phyloP scores from a whole-genome alignment of 2,888 invertebrate species.

The Azorinus chamasolen region DNA sequence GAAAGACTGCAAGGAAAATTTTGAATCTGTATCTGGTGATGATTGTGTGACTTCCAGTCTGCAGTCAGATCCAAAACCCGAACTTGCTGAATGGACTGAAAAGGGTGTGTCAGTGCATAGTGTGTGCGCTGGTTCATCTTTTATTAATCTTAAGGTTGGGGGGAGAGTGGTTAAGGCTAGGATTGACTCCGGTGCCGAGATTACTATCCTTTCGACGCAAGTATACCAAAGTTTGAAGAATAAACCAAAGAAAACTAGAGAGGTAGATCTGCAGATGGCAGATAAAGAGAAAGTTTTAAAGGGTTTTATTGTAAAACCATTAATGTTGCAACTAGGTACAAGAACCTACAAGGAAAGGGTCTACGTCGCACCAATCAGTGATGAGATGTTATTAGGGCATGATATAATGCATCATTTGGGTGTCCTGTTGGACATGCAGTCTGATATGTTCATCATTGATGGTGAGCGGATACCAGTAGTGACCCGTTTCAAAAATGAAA shows the following conservation, averaged over 20 bases:
- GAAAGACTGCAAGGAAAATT: not conserved
- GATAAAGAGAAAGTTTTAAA: constrained; percentile 15
- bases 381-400: constrained; percentile 41
- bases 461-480: constrained; percentile 11
- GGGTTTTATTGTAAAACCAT: constrained; percentile 16
- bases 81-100: too few relatives aligned
- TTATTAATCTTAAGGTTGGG: constrained; percentile 10
- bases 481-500: constrained; percentile 8
- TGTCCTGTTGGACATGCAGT: constrained; percentile 4
- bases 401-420: constrained; percentile 26
- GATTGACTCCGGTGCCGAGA: constrained; percentile 34
- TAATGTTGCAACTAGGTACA: constrained; percentile 3
- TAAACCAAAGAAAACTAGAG: constrained; percentile 11
- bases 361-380: constrained; percentile 28
- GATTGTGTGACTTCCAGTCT: too few relatives aligned
- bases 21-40: not conserved
- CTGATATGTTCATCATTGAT: constrained; percentile 4
- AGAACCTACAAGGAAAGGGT: constrained; percentile 16
- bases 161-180: constrained; percentile 19
- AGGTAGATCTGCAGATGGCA: constrained; percentile 17
- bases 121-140: constrained; percentile 22
- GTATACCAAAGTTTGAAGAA: constrained; percentile 23
- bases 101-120: too few relatives aligned
- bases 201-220: constrained; percentile 23
- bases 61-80: too few relatives aligned